A percentile compares a stretch with the other conserved stretches of the same genome.
These are phyloP conservation scores for Chalcosyrphus nemorum DNA, from an alignment of 2,888 invertebrate species.

Conservation along the genomic window DNA sequence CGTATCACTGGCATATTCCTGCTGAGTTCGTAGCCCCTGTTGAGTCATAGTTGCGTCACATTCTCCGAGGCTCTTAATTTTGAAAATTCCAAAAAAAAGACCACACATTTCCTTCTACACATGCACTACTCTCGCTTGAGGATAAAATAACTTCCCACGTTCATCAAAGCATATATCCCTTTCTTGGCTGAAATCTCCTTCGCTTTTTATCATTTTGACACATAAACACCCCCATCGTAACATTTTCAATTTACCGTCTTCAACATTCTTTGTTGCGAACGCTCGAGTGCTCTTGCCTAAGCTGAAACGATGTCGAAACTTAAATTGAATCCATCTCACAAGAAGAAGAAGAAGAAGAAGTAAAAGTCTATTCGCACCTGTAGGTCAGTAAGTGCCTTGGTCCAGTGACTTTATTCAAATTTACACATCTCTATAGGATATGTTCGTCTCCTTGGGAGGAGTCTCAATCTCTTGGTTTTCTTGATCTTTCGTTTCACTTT, in stretches of 20 bases:
- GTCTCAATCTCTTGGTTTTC: neutral
- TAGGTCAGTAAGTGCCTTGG: slow-evolving; percentile 1
- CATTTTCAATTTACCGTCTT: neutral
- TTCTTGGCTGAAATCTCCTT: too few species aligned
- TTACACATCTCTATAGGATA: neutral
- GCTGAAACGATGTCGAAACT: neutral
- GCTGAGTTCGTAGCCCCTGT: too few species aligned
- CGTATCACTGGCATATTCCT: too few species aligned
- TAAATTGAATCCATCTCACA: neutral
- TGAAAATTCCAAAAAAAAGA: too few species aligned
- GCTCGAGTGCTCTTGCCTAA: neutral
- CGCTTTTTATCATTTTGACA: too few species aligned
- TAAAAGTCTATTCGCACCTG: slow-evolving; percentile 24
- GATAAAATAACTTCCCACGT: too few species aligned
- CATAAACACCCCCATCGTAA: neutral
- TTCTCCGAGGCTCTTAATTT: too few species aligned
- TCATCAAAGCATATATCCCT: too few species aligned
- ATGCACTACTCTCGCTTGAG: too few species aligned
- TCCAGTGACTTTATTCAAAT: slow-evolving; percentile 28
- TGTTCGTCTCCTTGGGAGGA: neutral
- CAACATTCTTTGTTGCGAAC: neutral
- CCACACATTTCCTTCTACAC: too few species aligned
- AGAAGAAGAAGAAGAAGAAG: too few species aligned
- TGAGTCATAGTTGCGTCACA: too few species aligned
- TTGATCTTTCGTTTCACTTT: slow-evolving; percentile 1